phyloP scores from a whole-genome alignment of 2,113 vertebrate genomes.

The Alligator sinensis region DNA sequence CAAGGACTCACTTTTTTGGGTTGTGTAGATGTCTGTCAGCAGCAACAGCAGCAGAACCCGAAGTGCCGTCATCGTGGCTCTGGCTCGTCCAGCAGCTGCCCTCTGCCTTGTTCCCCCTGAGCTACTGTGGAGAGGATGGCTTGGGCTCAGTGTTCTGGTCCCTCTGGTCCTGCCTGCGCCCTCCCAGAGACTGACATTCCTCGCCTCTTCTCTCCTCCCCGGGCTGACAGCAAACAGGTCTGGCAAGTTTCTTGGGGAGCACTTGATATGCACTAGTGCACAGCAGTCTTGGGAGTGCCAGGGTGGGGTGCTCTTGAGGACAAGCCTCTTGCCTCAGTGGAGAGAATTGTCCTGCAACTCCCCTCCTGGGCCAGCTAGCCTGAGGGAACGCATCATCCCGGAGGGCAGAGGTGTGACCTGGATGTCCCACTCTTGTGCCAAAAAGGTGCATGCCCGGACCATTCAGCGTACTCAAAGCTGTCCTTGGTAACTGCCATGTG shows the following conservation, averaged over 20 bases:
- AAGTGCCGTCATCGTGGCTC: slow-evolving; percentile 7
- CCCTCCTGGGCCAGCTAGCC: background rate
- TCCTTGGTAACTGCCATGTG: background rate
- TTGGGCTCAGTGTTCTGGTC: background rate
- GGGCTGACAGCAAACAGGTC: slow-evolving; percentile 56
- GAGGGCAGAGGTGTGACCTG: background rate
- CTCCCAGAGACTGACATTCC: slow-evolving; percentile 46
- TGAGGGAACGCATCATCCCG: background rate
- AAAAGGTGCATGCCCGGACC: background rate
- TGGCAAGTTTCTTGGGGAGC: slow-evolving; percentile 36
- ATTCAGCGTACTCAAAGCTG: background rate
- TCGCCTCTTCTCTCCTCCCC: background rate
- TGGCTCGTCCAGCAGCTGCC: background rate
- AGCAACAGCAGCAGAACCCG: slow-evolving; percentile 46
- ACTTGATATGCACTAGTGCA: background rate
- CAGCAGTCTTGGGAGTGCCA: no score
- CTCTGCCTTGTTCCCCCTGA: background rate
- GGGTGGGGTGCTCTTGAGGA: background rate
- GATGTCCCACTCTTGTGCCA: background rate
- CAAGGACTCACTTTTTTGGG: slow-evolving; percentile 28
- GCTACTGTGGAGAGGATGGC: background rate
- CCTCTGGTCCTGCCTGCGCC: background rate
- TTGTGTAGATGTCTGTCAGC: background rate
- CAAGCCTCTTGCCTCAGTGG: accelerated
- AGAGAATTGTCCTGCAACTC: background rate